Base-by-base conservation (phyloP, 2,113 vertebrate species). In the Thamnaconus septentrionalis region DNA sequence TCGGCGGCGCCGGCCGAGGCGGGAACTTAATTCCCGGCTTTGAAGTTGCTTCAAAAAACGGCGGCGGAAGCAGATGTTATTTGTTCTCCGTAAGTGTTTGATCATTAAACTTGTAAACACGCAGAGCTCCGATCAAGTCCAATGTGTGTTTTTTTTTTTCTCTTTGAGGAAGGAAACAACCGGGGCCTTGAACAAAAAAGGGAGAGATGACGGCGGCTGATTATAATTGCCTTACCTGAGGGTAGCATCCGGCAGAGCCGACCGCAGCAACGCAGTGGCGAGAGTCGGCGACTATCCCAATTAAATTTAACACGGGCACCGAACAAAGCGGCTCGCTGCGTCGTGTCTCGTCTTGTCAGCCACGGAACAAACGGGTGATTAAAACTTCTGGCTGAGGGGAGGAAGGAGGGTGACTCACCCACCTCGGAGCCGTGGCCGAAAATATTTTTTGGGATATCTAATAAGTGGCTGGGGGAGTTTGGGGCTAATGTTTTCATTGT, bases 141-240 rank as follows among this genome's bases (percentile, higher is more conserved):
- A 40, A 43, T 73, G 61, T 75, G 45, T 59, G 59, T 54, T 71
- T 45, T 58, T 4, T 48, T 40, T 56, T 43, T 63, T 18, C 45
- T 48, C 61, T 72, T 73, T 63, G 59, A 76, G 55, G 73, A 67
- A 31, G 18, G 18, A 31, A 31, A 31, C 64, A 69, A 57, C 57
- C 58, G 1, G 11, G 49, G 58, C 62, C 65, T 65, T 45, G 60
- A 84, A 80, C 45, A 76, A 69, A 6, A 70, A 52, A 76, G 52
- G 75, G 59, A 58, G 48, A 66, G 72, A 54, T 58, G 10, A 56
- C 41, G 18, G 18, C 18, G 18, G 7, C 63, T 82, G 69, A 75
- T 77, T 81, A 75, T 87, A 88, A 86, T 85, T 86, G 77, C 70
- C 64, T 76, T 80, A 87, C 87, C 88, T 87, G 74, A 69, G 75